Base-by-base conservation (phyloP, 2,797 vertebrate species). In the Acanthis flammea region DNA sequence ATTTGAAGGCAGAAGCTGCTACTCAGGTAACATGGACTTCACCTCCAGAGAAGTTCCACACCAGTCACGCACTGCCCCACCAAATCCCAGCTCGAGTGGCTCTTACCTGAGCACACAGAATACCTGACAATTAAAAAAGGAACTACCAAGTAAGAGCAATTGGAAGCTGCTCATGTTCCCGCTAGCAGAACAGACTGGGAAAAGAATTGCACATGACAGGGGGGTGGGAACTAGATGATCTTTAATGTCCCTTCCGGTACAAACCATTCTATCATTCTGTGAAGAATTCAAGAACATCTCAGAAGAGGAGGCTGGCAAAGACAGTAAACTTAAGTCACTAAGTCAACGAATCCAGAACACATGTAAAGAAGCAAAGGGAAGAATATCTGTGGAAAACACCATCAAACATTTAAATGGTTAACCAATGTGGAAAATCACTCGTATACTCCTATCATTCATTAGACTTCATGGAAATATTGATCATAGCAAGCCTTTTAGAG, bases 1-100 rank as follows among this genome's bases (percentile, higher is more conserved):
- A 53, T 63, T 50, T 58, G 33, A 63, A 92, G 83, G 77, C 30
- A 86, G 73, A 93, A 87, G 22, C 17, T 80, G 53, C n/a, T 80
- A 24, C 31, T 42, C n/a, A 28, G 53, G 11, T 53, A 74, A 33
- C 33, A 58, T 6, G 8, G 48, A 48, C 37, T 60, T 78, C 35
- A 60, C 19, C n/a, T 60, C 18, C 48, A 62, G 51, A 33, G 60
- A 39, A 77, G 18, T 74, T 84, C 42, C 53, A 63, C 2, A 1
- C 14, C 23, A 73, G 19, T 66, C 6, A 3, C 1, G 0, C 22
- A 42, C 3, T 68, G 35, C n/a, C 42, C n/a, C 53, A 71, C 24
- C 19, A 89, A 81, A 89, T 55, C 24, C 53, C 31, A 60, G 12
- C 24, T 47, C 19, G 19, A 70, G 13, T 7, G 8, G 19, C 60